phyloP scores from a whole-genome alignment of 2,888 invertebrate genomes.

The Quadriops clusia region DNA sequence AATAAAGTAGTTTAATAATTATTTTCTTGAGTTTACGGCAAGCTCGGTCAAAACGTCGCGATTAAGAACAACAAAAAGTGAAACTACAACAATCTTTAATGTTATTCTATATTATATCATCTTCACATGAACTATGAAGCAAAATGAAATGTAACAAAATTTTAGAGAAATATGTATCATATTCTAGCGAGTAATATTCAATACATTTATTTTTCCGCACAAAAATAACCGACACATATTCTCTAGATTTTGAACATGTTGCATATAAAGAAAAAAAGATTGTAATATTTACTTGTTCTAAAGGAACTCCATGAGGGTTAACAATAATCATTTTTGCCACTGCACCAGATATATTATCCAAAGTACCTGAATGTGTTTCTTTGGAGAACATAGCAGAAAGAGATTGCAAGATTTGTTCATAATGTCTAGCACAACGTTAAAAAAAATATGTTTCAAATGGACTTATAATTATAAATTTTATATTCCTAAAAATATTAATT shows the following conservation, averaged over 20 bases:
- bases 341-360: conserved; percentile 71
- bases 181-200: not conserved
- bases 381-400: conserved; percentile 52
- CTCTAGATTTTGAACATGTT: no score
- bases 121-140: not conserved
- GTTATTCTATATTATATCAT: conserved; percentile 1
- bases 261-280: no score
- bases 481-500: no score
- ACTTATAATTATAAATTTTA: no score
- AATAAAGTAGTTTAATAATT: no score
- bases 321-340: conserved; percentile 59
- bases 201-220: no score
- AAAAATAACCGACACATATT: no score
- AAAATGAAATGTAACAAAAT: no score
- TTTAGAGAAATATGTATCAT: not conserved
- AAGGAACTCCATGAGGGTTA: conserved; percentile 50
- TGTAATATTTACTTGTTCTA: conserved; percentile 52
- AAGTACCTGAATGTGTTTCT: conserved; percentile 52
- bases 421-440: conserved; percentile 39
- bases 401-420: conserved; percentile 50
- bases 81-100: no score
- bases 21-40: no score
- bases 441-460: conserved; percentile 9
- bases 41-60: no score
- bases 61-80: no score